phyloP scores from a whole-genome alignment of 2,888 invertebrate genomes.

The Trissolcus japonicus region DNA sequence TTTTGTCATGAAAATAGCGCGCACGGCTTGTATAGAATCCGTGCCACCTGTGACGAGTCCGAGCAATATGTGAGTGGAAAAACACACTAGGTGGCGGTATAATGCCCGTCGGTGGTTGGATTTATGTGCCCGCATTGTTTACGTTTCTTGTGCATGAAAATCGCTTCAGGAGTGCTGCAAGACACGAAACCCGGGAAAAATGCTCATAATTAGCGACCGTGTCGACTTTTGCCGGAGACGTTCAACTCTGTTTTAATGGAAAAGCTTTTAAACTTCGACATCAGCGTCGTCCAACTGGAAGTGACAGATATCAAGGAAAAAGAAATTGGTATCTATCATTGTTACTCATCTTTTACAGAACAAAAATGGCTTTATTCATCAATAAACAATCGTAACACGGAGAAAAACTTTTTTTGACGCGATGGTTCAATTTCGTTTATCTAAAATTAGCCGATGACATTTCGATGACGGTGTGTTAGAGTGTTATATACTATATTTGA shows the following conservation, averaged over 20 bases:
- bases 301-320: background rate
- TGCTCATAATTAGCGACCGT: conserved; percentile 1
- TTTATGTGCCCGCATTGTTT: background rate
- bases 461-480: background rate
- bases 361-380: conserved; percentile 22
- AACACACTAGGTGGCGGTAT: conserved; percentile 32
- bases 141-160: conserved; percentile 6
- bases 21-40: conserved; percentile 7
- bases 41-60: conserved; percentile 21
- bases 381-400: conserved; percentile 7
- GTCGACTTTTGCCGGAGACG: background rate
- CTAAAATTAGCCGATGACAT: conserved; percentile 24
- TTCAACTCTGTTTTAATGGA: conserved; percentile 28
- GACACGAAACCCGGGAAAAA: background rate
- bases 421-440: background rate
- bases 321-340: conserved; percentile 22
- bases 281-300: background rate
- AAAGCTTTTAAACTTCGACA: conserved; percentile 32
- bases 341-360: conserved; percentile 19
- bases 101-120: conserved; percentile 7
- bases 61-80: conserved; percentile 3
- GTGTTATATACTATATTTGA: conserved; percentile 20
- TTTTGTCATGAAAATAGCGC: conserved; percentile 33
- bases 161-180: background rate
- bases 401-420: conserved; percentile 12